phyloP scores from a whole-genome alignment of 35 echinoderm and acorn worm genomes.

The Strongylocentrotus purpuratus region DNA sequence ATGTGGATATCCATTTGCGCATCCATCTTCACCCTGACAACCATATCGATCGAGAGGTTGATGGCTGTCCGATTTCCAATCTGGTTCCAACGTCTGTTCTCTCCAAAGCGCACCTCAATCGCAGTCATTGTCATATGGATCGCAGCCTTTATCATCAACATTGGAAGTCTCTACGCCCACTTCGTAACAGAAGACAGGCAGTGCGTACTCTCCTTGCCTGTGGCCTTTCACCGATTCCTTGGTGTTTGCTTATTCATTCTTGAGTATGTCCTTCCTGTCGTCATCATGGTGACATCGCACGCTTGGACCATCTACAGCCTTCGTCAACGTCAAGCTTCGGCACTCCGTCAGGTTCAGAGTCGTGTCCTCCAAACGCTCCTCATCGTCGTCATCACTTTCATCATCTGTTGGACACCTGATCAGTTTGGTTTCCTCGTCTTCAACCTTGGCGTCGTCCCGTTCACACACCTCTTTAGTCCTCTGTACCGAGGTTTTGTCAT shows the following conservation, averaged over 20 bases:
- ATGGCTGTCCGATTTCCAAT: constrained; percentile 82
- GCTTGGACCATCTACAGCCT: constrained; percentile 26
- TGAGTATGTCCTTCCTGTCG: constrained; percentile 77
- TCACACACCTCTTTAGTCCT: constrained; percentile 54
- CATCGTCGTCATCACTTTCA: constrained; percentile 86
- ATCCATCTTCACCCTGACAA: constrained; percentile 77
- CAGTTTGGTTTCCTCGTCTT: constrained; percentile 74
- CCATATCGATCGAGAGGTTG: constrained; percentile 81
- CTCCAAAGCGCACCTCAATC: constrained; percentile 44
- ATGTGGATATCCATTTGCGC: constrained; percentile 83
- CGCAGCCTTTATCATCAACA: constrained; percentile 59
- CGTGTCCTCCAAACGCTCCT: constrained; percentile 83
- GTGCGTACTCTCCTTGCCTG: neutral
- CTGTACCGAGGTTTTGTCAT: constrained; percentile 70
- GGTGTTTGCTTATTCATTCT: constrained; percentile 66
- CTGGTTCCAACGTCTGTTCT: constrained; percentile 65
- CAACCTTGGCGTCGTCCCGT: constrained; percentile 67
- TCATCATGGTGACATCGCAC: constrained; percentile 72
- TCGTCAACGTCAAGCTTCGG: constrained; percentile 28
- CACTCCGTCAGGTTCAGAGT: constrained; percentile 55
- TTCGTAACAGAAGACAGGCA: neutral
- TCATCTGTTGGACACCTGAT: constrained; percentile 87
- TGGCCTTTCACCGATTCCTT: constrained; percentile 47
- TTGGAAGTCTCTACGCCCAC: constrained; percentile 50
- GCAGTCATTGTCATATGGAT: constrained; percentile 62